Evolutionary conservation across 1,140 invertebrate genomes (phyloP), one percentile per base, ranked within the genome.

Genomic region (Drosophila subpulchrella): DNA sequence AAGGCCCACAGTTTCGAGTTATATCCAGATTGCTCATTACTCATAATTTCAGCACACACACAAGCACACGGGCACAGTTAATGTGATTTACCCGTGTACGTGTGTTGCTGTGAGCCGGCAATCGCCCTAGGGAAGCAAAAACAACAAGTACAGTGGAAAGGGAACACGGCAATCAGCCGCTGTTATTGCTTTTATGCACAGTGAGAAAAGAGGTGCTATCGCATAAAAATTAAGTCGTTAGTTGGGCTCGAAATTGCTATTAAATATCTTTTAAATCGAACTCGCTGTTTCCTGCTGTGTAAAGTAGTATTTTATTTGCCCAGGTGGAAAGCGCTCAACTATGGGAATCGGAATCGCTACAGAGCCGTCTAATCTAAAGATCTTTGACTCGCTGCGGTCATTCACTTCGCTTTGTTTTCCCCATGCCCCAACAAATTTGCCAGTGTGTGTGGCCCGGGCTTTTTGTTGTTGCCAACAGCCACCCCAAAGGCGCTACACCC

Each of bases 391-490:
- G 36, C 11, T 61, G 67, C 55, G 81, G 81, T 84, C 81, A 84
- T 83, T 83, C 76, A 84, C 81, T 53, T 82, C 42, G 57, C 81
- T 80, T 84, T 84, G 81, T 83, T 79, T 79, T 65, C 62, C 17
- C 55, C 74, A 70, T 82, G 62, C 61, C 80, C 59, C 81, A 83
- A 84, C 81, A 76, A 79, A 80, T 67, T 60, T 80, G 50, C 42
- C 39, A 77, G 41, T 79, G 46, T 65, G 41, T 65, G 47, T 20
- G 20, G 60, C 38, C 34, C 39, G 32, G 57, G 30, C 59, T 15
- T 61, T 46, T 51, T 59, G 60, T 68, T 48, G 57, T 60, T 38
- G 34, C 65, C 62, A 46, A 34, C 27, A 66, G 44, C 59, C 39
- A 65, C 65, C 67, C 67, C 67, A 41, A 55, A 39, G 34, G 50